Percentiles rank a stretch among this genome's conserved stretches.
Evolutionary conservation across 2,113 vertebrate species (phyloP).

Genomic region (Ciconia maguari): DNA sequence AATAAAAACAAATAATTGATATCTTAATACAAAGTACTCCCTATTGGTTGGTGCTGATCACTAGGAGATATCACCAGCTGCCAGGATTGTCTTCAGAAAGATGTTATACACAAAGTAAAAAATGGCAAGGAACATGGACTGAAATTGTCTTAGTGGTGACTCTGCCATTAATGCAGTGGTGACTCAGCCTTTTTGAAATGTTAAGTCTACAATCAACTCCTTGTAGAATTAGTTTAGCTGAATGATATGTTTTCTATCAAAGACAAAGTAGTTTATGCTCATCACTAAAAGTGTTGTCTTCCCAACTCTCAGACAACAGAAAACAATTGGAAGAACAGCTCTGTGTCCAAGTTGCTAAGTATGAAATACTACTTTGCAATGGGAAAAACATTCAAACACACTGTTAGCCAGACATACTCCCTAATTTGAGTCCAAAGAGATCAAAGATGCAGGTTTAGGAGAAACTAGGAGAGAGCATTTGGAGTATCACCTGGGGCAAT

Average conservation of each 20-base stretch:
- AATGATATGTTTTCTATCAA: background rate
- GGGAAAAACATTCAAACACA: background rate
- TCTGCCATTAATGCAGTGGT: background rate
- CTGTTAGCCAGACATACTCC: background rate
- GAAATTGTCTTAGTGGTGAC: background rate
- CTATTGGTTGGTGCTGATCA: background rate
- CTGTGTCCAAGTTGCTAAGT: background rate
- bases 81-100: background rate
- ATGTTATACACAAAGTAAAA: background rate
- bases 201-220: background rate
- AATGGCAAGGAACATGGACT: background rate
- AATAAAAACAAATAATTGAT: background rate
- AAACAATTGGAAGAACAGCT: background rate
- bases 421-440: background rate
- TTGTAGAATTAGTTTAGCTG: background rate
- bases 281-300: background rate
- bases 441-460: background rate
- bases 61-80: background rate
- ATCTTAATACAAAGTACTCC: background rate
- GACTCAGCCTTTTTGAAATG: background rate
- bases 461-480: background rate
- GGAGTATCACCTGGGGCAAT: background rate
- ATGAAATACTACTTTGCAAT: background rate
- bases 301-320: background rate
- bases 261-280: background rate